A percentile compares a stretch with the other conserved stretches of the same genome.
Evolutionary conservation across 2,888 invertebrate species (phyloP).

Genomic region (Zonitis immaculata): DNA sequence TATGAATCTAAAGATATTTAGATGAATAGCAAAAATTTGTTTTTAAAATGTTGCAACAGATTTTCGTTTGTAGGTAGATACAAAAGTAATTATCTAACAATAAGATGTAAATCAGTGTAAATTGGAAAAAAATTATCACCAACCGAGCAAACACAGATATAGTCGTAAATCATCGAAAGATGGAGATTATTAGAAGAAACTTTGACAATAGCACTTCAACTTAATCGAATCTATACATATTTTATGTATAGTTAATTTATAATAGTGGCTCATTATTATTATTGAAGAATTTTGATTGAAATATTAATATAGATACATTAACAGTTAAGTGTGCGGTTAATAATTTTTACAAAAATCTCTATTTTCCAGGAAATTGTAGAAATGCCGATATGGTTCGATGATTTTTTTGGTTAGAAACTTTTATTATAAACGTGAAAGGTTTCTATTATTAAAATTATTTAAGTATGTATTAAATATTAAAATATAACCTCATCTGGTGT

Average conservation of each 20-base stretch:
- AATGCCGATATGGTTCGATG: conserved; percentile 3
- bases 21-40: too few relatives aligned
- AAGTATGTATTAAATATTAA: too few relatives aligned
- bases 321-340: neutral
- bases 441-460: conserved; percentile 3
- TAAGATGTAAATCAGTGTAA: conserved; percentile 1
- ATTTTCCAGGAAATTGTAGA: conserved; percentile 1
- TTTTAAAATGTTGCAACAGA: neutral
- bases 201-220: neutral
- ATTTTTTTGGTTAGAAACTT: neutral
- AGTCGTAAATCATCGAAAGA: neutral
- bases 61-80: neutral
- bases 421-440: conserved; percentile 1
- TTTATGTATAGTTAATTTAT: too few relatives aligned
- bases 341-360: neutral
- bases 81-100: neutral
- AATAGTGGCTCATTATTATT: too few relatives aligned
- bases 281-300: neutral
- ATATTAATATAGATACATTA: neutral
- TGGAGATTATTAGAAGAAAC: neutral
- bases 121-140: conserved; percentile 1
- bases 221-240: too few relatives aligned
- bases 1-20: too few relatives aligned
- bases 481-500: conserved; percentile 8
- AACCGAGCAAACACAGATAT: neutral